These are phyloP conservation scores for Drosophila micromelanica DNA, from an alignment of 1,140 invertebrate genomes.

Conservation along the genomic window DNA sequence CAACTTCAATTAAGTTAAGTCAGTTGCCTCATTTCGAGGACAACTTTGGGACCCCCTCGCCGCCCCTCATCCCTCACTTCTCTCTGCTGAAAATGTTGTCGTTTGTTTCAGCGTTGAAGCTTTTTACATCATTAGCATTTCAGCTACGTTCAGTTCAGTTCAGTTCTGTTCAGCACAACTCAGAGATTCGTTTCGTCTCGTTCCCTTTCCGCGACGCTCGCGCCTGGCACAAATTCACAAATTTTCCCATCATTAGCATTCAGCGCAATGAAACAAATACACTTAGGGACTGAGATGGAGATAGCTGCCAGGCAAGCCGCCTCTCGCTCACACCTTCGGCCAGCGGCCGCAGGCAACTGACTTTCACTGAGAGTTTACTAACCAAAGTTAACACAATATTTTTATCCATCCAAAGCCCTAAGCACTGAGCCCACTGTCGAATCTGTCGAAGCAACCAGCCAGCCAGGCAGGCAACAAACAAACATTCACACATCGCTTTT, in stretches of 20 bases:
- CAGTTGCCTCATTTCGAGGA: constrained; percentile 77
- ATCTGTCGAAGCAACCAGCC: constrained; percentile 33
- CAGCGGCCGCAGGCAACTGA: constrained; percentile 21
- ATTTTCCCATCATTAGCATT: constrained; percentile 83
- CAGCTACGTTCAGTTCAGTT: constrained; percentile 55
- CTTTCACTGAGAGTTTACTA: constrained; percentile 39
- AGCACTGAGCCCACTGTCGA: constrained; percentile 16
- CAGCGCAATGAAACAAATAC: constrained; percentile 83
- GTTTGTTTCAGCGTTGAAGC: constrained; percentile 76
- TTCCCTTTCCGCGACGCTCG: too few species aligned
- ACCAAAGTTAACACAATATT: constrained; percentile 80
- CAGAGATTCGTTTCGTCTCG: not conserved
- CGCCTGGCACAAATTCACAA: constrained; percentile 73
- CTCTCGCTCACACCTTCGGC: constrained; percentile 26
- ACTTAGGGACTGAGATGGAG: constrained; percentile 59
- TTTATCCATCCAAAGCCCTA: constrained; percentile 77
- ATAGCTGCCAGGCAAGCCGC: not conserved
- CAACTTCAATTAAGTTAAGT: constrained; percentile 83
- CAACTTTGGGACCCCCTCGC: constrained; percentile 19
- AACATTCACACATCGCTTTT: constrained; percentile 73
- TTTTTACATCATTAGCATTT: constrained; percentile 83
- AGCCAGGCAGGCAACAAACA: constrained; percentile 38
- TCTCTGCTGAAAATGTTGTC: constrained; percentile 62
- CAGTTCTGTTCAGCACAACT: constrained; percentile 37
- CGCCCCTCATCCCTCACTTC: not conserved